These are phyloP conservation scores for Phrynosoma blainvillii DNA, from an alignment of 2,113 vertebrate species.

Conservation along the genomic window DNA sequence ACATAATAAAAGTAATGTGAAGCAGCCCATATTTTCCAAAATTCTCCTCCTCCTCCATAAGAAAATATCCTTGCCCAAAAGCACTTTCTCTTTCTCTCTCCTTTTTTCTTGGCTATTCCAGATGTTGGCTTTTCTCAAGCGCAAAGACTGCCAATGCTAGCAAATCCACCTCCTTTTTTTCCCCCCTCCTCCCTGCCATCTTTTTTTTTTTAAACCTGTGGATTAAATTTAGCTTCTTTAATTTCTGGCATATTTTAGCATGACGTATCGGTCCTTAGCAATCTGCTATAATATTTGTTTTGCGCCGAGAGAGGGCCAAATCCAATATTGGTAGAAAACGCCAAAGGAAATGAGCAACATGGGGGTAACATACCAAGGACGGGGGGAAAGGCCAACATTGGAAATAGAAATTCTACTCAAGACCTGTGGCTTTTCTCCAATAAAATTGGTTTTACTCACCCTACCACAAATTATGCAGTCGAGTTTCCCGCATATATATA, in stretches of 20 bases:
- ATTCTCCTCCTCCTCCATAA: slow-evolving; percentile 26
- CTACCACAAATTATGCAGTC: too few relatives aligned
- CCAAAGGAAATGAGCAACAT: neutral
- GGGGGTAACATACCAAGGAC: neutral
- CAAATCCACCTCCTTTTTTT: slow-evolving; percentile 33
- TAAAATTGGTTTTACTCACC: slow-evolving; percentile 18
- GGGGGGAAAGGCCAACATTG: neutral
- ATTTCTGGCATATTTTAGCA: slow-evolving; percentile 58
- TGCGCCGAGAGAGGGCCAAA: slow-evolving; percentile 62
- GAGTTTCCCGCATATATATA: too few relatives aligned
- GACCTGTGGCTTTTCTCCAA: neutral
- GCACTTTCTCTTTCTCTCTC: slow-evolving; percentile 22
- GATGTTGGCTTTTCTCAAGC: slow-evolving; percentile 59
- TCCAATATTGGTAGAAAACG: slow-evolving; percentile 41
- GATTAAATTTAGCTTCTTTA: slow-evolving; percentile 63
- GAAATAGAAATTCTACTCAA: neutral
- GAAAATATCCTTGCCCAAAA: slow-evolving; percentile 55
- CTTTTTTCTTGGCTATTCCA: slow-evolving; percentile 34
- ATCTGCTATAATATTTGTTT: slow-evolving; percentile 71
- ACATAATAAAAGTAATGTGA: slow-evolving; percentile 70
- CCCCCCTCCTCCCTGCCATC: too few relatives aligned
- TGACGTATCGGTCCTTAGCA: slow-evolving; percentile 62
- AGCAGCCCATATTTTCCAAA: slow-evolving; percentile 70
- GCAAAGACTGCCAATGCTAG: slow-evolving; percentile 58
- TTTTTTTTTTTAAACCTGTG: slow-evolving; percentile 42